Base-by-base conservation (phyloP, 2,113 vertebrate genomes). In the Vulpes ferrilata region DNA sequence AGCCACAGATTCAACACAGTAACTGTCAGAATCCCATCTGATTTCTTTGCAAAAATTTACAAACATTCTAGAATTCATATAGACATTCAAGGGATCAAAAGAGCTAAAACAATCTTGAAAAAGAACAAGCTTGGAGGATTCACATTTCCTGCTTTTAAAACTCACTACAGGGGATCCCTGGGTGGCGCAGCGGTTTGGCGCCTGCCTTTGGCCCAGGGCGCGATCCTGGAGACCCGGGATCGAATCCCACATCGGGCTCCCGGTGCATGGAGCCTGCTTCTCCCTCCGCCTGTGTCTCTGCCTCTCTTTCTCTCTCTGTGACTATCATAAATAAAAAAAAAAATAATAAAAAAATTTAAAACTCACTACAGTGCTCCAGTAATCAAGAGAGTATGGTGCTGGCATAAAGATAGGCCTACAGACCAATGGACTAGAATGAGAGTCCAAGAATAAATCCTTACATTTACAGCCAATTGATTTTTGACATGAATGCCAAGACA, bases 61-160 rank as follows among this genome's bases (percentile, higher is more conserved):
- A 81, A 69, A 11, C 76, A 97, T 88, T 55, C 30, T 19, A 97
- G 69, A 92, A 93, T 79, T 88, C 12, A 57, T 55, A 30, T 48
- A 51, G 82, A 65, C 85, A 87, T 11, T 82, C 76, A 90, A 92
- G 65, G 51, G 16, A 43, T 17, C 62, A 64, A 86, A 90, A 73
- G 51, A 84, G 22, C 22, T 87, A 57, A 94, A 83, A 90, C 6
- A 84, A 67, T 78, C 71, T 93, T 90, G 74, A 83, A 87, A 85
- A 87, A 57, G 10, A 64, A 32, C 13, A 62, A 62, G 7, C 1
- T 90, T 81, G 57, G 71, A 95, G 17, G 48, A 76, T 30, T 90
- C 32, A 74, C 48, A 67, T 83, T 82, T 94, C 7, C 43, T 80
- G 57, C 83, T 94, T 87, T 87, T 81, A 85, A 96, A 96, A 93